These are phyloP conservation scores for Pelodiscus sinensis DNA, from an alignment of 2,113 vertebrate genomes.

Conservation along the genomic window DNA sequence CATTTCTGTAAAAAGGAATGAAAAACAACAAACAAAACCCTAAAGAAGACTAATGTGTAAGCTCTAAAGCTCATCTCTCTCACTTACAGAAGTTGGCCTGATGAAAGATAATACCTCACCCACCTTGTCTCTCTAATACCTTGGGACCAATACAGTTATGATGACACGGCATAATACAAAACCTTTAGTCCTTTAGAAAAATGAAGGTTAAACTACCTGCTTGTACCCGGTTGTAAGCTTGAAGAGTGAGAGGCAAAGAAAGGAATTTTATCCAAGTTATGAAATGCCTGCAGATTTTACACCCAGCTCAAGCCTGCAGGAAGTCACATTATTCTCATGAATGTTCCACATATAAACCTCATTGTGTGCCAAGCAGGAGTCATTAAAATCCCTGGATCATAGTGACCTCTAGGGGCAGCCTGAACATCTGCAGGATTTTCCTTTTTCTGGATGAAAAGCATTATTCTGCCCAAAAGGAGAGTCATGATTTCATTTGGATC, in stretches of 20 bases:
- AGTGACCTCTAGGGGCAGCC: conserved; percentile 80
- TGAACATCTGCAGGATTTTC: conserved; percentile 39
- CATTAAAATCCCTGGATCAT: conserved; percentile 61
- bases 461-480: not conserved
- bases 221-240: not conserved
- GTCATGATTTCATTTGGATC: not conserved
- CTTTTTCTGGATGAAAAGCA: fast-evolving
- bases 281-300: not conserved
- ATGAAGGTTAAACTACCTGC: not conserved
- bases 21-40: no score
- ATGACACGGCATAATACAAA: fast-evolving
- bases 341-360: fast-evolving
- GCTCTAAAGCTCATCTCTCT: not conserved
- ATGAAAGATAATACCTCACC: not conserved
- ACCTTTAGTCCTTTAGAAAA: not conserved
- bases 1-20: not conserved
- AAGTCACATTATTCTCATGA: fast-evolving
- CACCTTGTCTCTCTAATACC: not conserved
- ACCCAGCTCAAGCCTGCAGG: not conserved
- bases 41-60: fast-evolving
- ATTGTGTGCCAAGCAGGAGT: fast-evolving
- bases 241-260: not conserved
- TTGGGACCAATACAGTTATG: not conserved
- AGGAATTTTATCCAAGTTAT: not conserved
- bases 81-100: not conserved